These are phyloP conservation scores for Urocitellus parryii DNA, from an alignment of 2,113 vertebrate genomes.

Conservation along the genomic window DNA sequence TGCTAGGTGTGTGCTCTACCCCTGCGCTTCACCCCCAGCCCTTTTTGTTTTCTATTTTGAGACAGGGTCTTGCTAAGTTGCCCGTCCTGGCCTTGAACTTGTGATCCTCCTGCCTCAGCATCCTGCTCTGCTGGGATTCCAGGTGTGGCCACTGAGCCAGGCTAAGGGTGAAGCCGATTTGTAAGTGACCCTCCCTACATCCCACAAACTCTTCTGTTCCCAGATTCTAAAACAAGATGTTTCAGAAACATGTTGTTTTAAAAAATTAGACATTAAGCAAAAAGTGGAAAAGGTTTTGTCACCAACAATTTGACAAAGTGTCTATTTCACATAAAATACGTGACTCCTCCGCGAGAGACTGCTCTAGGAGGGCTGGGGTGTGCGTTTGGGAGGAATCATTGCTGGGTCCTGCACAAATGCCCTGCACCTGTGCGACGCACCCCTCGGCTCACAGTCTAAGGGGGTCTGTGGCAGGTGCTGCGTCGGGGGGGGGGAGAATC, in stretches of 20 bases:
- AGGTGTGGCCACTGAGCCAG: neutral
- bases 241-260: neutral
- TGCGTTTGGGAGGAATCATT: rapidly evolving
- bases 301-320: neutral
- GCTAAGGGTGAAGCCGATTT: too few species aligned
- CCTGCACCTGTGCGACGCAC: too few species aligned
- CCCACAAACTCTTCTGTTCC: neutral
- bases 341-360: too few species aligned
- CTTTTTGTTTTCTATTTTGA: neutral
- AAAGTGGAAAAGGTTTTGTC: neutral
- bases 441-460: neutral
- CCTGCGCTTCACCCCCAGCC: neutral
- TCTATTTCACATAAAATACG: neutral
- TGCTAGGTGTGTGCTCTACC: neutral
- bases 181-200: neutral
- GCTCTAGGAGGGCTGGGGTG: too few species aligned
- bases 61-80: neutral
- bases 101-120: neutral
- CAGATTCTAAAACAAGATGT: neutral
- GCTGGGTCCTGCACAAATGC: rapidly evolving
- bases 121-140: neutral
- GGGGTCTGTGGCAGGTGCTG: rapidly evolving
- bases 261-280: neutral
- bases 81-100: neutral
- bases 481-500: rapidly evolving